phyloP scores from a whole-genome alignment of 2,113 vertebrate species.

The Phainopepla nitens region DNA sequence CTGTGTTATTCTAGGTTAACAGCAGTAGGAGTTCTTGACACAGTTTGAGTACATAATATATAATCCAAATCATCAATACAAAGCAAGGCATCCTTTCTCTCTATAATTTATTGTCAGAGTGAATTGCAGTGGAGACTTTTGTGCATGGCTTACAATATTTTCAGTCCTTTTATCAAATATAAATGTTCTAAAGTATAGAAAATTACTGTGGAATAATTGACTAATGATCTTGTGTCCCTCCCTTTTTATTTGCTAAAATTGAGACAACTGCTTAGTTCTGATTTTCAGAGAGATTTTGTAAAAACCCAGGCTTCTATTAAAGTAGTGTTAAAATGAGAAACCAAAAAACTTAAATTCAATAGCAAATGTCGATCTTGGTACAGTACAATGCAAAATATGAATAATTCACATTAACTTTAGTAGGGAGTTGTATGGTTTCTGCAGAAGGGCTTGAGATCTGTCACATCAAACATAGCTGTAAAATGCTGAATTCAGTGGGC shows the following conservation, averaged over 20 bases:
- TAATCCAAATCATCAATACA: background rate
- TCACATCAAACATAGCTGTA: background rate
- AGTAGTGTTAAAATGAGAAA: background rate
- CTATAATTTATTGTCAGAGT: background rate
- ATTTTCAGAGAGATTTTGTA: background rate
- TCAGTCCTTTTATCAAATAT: background rate
- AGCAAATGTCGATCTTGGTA: background rate
- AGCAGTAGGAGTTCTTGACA: background rate
- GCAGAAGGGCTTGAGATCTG: background rate
- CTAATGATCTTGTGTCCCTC: background rate
- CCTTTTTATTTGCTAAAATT: background rate
- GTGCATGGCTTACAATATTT: background rate
- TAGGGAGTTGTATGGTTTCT: background rate
- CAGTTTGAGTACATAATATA: background rate
- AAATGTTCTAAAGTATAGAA: background rate
- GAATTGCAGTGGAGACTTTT: background rate
- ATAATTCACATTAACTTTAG: slow-evolving; percentile 4
- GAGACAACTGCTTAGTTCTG: background rate
- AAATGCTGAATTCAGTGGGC: slow-evolving; percentile 47
- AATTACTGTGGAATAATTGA: background rate
- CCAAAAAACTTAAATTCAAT: background rate
- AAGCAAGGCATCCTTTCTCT: background rate
- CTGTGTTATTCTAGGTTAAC: background rate
- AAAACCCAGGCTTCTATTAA: background rate
- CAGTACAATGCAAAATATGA: background rate